Evolutionary conservation across 1,140 invertebrate species (phyloP), one percentile per base, ranked within the genome.

Genomic region (Aphelenchoides fujianensis): DNA sequence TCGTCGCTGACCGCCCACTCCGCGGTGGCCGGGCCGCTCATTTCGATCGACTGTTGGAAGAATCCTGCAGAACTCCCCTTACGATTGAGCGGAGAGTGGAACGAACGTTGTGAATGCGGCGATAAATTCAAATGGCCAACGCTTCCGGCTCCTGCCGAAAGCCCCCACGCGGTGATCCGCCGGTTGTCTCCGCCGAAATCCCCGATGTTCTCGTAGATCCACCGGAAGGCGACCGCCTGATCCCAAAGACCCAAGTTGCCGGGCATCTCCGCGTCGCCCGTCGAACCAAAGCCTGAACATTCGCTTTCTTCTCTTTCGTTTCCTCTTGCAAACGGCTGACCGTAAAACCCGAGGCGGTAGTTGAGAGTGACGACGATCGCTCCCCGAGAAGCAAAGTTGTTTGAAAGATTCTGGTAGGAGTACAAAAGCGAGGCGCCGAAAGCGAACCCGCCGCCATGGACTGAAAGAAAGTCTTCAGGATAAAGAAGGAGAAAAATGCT

Each of bases 371-470:
- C 77, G 3, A 77, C 76, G 23, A 77, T 32, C 16, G 79, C 34
- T 19, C 66, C 75, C 68, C 55, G 61, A 12, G 63, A 27, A 3
- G 35, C 76, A 73, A 31, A 74, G 32, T 27, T 74, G 71, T 63
- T 68, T 67, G 28, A 76, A 73, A 74, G 28, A 79, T 28, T 1
- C 12, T 66, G 16, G 1, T 68, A 69, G 32, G n/a, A 27, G 62
- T 69, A 3, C 16, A 68, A 48, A 52, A 67, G 30, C 35, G 67
- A 78, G 68, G 48, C 36, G 19, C 76, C 75, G 61, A 76, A 87
- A 84, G 93, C 94, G 86, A 95, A 98, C 1, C 94, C 93, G 31
- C 95, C 95, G 53, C 95, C 94, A 85, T 93, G 97, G 72, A 97
- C 91, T 93, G 93, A 97, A 35, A 96, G 89, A 90, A 97, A 61